Conservation (phyloP, 2,113 vertebrate genomes). For the Coreoperca whiteheadi region DNA sequence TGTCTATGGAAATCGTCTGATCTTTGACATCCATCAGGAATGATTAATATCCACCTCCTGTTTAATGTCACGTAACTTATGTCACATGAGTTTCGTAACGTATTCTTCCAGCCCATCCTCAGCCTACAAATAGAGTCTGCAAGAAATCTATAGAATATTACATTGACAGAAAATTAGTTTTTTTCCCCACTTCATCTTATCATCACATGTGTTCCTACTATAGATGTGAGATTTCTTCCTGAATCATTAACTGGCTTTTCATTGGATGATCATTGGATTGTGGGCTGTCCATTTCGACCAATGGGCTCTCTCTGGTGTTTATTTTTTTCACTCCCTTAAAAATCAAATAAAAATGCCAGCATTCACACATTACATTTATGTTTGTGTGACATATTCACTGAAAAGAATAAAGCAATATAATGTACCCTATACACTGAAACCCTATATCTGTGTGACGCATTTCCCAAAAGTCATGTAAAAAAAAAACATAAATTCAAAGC, state of each 20-base stretch:
- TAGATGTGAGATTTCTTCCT: background rate
- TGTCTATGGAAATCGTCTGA: slow-evolving; percentile 31
- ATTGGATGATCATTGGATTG: no score
- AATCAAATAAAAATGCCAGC: background rate
- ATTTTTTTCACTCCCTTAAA: background rate
- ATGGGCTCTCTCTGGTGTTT: background rate
- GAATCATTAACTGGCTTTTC: background rate
- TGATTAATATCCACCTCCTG: slow-evolving; percentile 55
- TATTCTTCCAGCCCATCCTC: no score
- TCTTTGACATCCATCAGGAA: slow-evolving; percentile 59
- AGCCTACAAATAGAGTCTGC: background rate
- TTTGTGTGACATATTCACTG: background rate
- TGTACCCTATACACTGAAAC: slow-evolving; percentile 15
- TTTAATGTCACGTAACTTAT: no score
- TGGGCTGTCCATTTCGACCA: background rate
- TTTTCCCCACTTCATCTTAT: background rate
- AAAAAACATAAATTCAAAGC: slow-evolving; percentile 34
- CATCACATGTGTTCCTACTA: background rate
- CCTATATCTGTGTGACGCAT: slow-evolving; percentile 23
- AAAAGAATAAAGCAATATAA: background rate
- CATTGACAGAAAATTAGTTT: background rate
- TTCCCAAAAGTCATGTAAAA: slow-evolving; percentile 20
- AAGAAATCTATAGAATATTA: background rate
- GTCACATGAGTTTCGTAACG: no score
- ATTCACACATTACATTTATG: background rate